These are phyloP conservation scores for Diarsia rubi DNA, from an alignment of 2,888 invertebrate genomes.

Conservation along the genomic window DNA sequence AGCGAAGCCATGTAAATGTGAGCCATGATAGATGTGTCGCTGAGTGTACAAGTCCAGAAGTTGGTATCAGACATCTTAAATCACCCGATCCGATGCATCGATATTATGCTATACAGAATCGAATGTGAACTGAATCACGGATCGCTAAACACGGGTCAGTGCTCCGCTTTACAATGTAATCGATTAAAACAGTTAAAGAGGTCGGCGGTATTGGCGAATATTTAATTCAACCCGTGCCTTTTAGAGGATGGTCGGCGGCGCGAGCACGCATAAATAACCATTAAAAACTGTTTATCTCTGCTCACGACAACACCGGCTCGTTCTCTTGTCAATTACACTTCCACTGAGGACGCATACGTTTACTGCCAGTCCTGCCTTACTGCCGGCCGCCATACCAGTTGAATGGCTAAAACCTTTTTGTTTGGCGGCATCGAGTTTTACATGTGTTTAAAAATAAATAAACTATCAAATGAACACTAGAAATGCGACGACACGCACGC, in stretches of 20 bases:
- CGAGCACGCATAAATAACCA: slow-evolving; percentile 82
- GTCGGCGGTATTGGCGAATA: slow-evolving; percentile 65
- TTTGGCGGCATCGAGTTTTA: slow-evolving; percentile 60
- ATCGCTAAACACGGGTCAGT: slow-evolving; percentile 56
- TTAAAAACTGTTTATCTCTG: slow-evolving; percentile 84
- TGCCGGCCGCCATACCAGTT: slow-evolving; percentile 55
- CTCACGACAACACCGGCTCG: slow-evolving; percentile 79
- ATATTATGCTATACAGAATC: slow-evolving; percentile 29
- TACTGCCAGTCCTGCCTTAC: slow-evolving; percentile 47
- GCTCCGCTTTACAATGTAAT: slow-evolving; percentile 60
- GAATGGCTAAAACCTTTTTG: slow-evolving; percentile 68
- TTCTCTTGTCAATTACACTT: slow-evolving; percentile 86
- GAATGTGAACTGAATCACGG: slow-evolving; percentile 39
- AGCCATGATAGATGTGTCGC: too few species aligned
- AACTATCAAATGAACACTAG: slow-evolving; percentile 68
- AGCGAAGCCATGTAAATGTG: too few species aligned
- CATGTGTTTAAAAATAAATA: slow-evolving; percentile 70
- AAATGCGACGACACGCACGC: slow-evolving; percentile 60
- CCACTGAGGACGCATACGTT: slow-evolving; percentile 70
- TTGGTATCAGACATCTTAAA: not conserved
- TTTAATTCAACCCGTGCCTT: slow-evolving; percentile 71
- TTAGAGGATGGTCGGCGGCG: slow-evolving; percentile 68
- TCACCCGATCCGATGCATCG: slow-evolving; percentile 20
- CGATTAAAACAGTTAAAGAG: slow-evolving; percentile 70
- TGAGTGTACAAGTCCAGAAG: not conserved